phyloP scores from a whole-genome alignment of 1,140 invertebrate genomes.

The Dendrolimus kikuchii region DNA sequence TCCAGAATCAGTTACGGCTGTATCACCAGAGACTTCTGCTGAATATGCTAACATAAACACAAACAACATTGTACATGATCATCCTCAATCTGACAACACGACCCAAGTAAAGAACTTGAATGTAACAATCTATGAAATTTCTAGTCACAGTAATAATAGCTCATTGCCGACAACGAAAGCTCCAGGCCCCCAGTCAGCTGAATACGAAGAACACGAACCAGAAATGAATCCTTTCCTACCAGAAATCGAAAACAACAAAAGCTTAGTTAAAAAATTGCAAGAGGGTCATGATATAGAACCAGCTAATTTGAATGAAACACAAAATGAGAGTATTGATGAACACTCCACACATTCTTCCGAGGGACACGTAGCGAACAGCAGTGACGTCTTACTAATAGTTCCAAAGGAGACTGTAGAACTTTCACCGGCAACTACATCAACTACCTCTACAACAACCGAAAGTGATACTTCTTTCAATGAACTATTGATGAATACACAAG shows the following conservation, averaged over 20 bases:
- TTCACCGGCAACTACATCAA: constrained; percentile 1
- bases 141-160: constrained; percentile 38
- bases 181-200: constrained; percentile 30
- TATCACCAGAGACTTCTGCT: constrained; percentile 4
- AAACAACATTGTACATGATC: constrained; percentile 5
- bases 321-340: constrained; percentile 56
- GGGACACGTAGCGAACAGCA: constrained; percentile 2
- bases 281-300: constrained; percentile 64
- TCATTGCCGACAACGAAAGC: constrained; percentile 25
- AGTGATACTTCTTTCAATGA: constrained; percentile 28
- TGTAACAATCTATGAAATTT: constrained; percentile 57
- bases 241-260: constrained; percentile 74
- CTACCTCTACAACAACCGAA: constrained; percentile 16
- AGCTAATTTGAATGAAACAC: constrained; percentile 55
- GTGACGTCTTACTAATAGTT: constrained; percentile 8
- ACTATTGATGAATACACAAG: constrained; percentile 23
- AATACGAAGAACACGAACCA: constrained; percentile 57
- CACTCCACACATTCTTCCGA: constrained; percentile 21
- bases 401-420: constrained; percentile 5
- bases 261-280: constrained; percentile 71
- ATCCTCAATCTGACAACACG: constrained; percentile 20
- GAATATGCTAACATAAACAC: constrained; percentile 13
- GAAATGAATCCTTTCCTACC: constrained; percentile 78
- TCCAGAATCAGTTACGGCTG: constrained; percentile 4
- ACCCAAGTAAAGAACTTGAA: constrained; percentile 44